Percentiles rank a stretch among this genome's conserved stretches.
These are phyloP conservation scores for Tadarida brasiliensis DNA, from an alignment of 2,797 vertebrate genomes.

Conservation along the genomic window DNA sequence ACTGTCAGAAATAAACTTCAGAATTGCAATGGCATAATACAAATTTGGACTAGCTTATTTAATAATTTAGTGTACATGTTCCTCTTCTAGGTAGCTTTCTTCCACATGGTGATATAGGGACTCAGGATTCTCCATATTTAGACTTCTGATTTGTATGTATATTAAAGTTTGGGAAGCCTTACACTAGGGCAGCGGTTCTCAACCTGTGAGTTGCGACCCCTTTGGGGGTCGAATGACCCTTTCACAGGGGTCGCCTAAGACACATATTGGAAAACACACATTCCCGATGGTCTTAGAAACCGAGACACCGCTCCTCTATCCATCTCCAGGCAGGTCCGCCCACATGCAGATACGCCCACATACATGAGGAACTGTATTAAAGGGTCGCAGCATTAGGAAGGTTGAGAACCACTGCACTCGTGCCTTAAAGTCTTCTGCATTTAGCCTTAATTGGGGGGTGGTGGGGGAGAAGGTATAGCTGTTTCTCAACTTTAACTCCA, in stretches of 20 bases:
- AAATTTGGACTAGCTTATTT: slow-evolving; percentile 6
- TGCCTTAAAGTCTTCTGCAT: neutral
- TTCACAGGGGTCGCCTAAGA: no score
- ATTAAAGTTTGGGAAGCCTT: slow-evolving; percentile 22
- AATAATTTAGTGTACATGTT: neutral
- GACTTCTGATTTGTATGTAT: neutral
- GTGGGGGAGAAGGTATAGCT: neutral
- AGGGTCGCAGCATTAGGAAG: no score
- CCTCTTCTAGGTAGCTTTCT: neutral
- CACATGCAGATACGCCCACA: no score
- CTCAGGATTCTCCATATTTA: neutral
- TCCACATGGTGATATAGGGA: neutral
- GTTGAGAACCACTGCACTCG: no score
- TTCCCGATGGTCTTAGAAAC: no score
- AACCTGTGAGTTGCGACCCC: no score
- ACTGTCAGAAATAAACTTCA: slow-evolving; percentile 36
- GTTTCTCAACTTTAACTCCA: neutral
- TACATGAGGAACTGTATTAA: no score
- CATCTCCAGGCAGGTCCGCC: no score
- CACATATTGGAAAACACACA: no score
- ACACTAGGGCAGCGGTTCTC: no score
- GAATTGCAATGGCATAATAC: neutral
- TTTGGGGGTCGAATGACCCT: no score
- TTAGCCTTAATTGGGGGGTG: neutral
- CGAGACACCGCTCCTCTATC: no score